Evolutionary conservation across 2,888 invertebrate genomes (phyloP).

Genomic region (Chouioia cunea): DNA sequence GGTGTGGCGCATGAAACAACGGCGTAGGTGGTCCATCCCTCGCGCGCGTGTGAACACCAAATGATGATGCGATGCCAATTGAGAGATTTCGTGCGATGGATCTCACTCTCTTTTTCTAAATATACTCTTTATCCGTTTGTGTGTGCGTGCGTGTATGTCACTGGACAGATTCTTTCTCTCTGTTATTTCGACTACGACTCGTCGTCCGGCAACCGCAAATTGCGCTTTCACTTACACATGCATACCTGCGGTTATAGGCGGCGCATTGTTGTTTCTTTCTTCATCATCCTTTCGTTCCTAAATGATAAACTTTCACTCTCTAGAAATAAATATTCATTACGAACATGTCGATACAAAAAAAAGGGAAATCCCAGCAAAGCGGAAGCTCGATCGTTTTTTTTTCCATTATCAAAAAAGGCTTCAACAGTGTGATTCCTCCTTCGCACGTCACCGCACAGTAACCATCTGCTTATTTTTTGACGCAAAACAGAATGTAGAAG

Average conservation of each 20-base stretch:
- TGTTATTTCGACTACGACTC: no score
- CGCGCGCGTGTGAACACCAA: slow-evolving; percentile 39
- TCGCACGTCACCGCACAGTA: not conserved
- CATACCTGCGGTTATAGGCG: not conserved
- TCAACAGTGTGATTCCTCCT: slow-evolving; percentile 10
- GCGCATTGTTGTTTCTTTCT: not conserved
- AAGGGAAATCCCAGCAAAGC: not conserved
- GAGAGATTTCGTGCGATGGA: no score
- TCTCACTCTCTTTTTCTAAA: no score
- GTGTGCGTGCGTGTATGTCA: no score
- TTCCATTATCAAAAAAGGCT: not conserved
- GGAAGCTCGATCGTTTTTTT: not conserved
- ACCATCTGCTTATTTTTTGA: slow-evolving; percentile 36
- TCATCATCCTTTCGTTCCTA: not conserved
- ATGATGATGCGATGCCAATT: no score
- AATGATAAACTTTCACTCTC: no score
- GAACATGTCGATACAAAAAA: not conserved
- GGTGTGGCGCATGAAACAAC: slow-evolving; percentile 58
- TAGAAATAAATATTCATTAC: no score
- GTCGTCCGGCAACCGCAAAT: not conserved
- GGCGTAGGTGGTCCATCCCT: slow-evolving; percentile 60
- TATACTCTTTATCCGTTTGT: no score
- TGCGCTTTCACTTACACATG: not conserved
- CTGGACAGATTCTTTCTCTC: not conserved
- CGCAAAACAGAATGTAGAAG: slow-evolving; percentile 27